Base-by-base conservation (phyloP, 2,888 invertebrate genomes). In the Anticlea derivata region DNA sequence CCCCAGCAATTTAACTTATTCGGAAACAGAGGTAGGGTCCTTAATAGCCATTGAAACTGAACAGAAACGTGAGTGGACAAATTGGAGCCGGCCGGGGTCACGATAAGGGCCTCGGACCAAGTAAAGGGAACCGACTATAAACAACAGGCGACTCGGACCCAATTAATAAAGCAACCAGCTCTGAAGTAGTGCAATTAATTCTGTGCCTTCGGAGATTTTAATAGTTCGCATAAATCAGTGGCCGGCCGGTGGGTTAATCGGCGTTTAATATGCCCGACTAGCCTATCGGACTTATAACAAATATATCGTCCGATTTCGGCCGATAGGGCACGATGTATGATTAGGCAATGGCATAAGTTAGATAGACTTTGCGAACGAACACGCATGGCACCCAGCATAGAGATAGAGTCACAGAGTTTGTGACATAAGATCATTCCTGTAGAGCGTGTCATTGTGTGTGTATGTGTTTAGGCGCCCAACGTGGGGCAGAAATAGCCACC, bases 121-220 rank as follows among this genome's bases (percentile, higher is more conserved):
- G 79, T 80, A 80, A 81, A 83, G 83, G 84, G 85, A 77, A 78
- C 80, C 73, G 82, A 77, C 84, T 82, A 88, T 87, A 88, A 85
- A 89, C 88, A 89, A 87, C 86, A 79, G 84, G 77, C 86, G 83
- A 83, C 83, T 84, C 82, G 81, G 78, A 80, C 86, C 87, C 88
- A 86, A 89, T 89, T 89, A 89, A 89, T 89, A 87, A 88, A 86
- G 84, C 86, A 78, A 80, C 84, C 80, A 77, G 80, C 82, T 82
- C 83, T 83, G 81, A 86, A 87, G 87, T 88, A 83, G 86, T 79
- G 85, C 88, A 85, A 90, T 90, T 90, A 90, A 90, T 90, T 89
- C 81, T 85, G 80, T 79, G 88, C 89, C 86, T 89, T 88, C 88
- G 83, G 73, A 88, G 86, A 87, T 88, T 90, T 90, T 90, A 90